phyloP scores from a whole-genome alignment of 2,888 invertebrate species.

The Cloeon dipterum region DNA sequence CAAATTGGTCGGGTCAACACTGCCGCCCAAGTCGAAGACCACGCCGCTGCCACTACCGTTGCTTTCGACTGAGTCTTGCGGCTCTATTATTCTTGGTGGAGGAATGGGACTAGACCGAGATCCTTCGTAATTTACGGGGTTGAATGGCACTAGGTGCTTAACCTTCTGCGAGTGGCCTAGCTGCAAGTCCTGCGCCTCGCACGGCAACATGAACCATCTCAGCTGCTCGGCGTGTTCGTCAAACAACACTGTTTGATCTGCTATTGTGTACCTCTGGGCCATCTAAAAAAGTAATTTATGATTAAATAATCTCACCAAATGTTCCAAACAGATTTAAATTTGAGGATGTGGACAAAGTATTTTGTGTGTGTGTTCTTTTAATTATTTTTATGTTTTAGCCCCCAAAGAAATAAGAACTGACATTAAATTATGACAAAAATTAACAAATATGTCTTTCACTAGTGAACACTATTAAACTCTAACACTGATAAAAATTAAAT shows the following conservation, averaged over 20 bases:
- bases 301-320: background rate
- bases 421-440: too few species aligned
- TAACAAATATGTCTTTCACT: too few species aligned
- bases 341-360: too few species aligned
- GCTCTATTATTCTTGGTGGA: slow-evolving; percentile 3
- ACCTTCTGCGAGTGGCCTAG: slow-evolving; percentile 51
- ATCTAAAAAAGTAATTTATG: slow-evolving; percentile 17
- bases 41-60: slow-evolving; percentile 28
- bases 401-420: too few species aligned
- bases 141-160: slow-evolving; percentile 52
- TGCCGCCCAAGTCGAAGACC: slow-evolving; percentile 44
- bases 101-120: slow-evolving; percentile 9
- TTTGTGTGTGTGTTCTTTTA: too few species aligned
- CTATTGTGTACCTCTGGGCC: slow-evolving; percentile 46
- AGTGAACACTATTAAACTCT: too few species aligned
- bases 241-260: slow-evolving; percentile 51
- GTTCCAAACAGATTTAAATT: too few species aligned
- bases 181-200: slow-evolving; percentile 58
- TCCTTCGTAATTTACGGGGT: slow-evolving; percentile 31
- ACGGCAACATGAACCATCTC: slow-evolving; percentile 75
- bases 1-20: slow-evolving; percentile 19
- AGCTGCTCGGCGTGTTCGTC: slow-evolving; percentile 40
- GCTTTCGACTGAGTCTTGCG: slow-evolving; percentile 6
- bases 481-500: too few species aligned
- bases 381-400: too few species aligned